Evolutionary conservation across 23 tunicate genomes (phyloP).

Genomic region (Corella eumyota): DNA sequence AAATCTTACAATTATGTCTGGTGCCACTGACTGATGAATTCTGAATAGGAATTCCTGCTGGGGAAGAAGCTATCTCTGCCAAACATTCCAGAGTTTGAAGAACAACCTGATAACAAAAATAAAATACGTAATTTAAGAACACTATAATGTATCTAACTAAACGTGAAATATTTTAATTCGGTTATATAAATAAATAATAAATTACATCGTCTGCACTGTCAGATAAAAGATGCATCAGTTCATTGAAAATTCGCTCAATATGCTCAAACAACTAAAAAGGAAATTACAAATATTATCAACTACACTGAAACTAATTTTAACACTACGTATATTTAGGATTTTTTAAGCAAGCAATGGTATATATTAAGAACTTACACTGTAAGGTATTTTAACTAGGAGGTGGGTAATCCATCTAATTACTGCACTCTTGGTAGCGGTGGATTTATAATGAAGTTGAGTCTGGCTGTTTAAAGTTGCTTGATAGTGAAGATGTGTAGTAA

Average conservation of each 20-base stretch:
- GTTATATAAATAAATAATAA: background rate
- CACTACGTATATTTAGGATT: too few species aligned
- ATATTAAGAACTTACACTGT: slow-evolving; percentile 44
- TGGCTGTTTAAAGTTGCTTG: too few species aligned
- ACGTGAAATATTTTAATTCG: background rate
- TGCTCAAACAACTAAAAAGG: slow-evolving; percentile 53
- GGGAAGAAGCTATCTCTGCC: slow-evolving; percentile 63
- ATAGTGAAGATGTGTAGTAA: slow-evolving; percentile 26
- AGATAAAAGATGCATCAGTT: slow-evolving; percentile 35
- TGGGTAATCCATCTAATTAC: slow-evolving; percentile 83
- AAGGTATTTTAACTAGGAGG: slow-evolving; percentile 63
- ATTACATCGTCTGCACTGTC: slow-evolving; percentile 61
- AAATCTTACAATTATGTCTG: slow-evolving; percentile 19
- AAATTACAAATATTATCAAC: background rate
- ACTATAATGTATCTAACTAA: background rate
- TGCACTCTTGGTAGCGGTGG: slow-evolving; percentile 58
- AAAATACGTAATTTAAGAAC: background rate
- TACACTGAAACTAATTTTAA: background rate
- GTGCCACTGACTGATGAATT: slow-evolving; percentile 15
- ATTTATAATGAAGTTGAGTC: slow-evolving; percentile 25
- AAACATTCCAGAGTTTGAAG: slow-evolving; percentile 66
- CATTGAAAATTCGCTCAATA: slow-evolving; percentile 49
- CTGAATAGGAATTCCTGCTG: slow-evolving; percentile 47
- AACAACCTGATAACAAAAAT: slow-evolving; percentile 41
- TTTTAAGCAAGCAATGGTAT: too few species aligned